Percentiles rank a stretch among this genome's conserved stretches.
phyloP scores from a whole-genome alignment of 2,888 invertebrate species.

The Nesidiocoris tenuis region DNA sequence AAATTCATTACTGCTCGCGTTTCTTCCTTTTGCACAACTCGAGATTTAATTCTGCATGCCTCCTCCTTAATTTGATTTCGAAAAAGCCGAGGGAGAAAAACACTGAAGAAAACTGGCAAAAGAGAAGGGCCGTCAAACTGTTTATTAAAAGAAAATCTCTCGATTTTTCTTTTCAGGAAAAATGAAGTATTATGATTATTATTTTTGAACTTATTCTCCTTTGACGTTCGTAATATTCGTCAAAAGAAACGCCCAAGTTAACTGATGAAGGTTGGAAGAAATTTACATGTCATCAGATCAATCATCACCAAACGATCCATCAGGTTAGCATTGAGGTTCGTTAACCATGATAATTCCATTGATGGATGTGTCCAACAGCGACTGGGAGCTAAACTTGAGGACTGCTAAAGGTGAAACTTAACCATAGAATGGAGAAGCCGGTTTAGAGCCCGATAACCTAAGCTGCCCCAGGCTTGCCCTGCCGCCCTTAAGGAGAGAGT shows the following conservation, averaged over 20 bases:
- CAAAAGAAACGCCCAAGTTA: neutral
- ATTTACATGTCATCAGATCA: neutral
- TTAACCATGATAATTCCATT: neutral
- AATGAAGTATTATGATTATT: too few species aligned
- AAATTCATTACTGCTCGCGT: neutral
- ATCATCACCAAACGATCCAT: too few species aligned
- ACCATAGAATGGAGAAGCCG: too few species aligned
- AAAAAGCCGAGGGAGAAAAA: neutral
- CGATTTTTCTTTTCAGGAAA: neutral
- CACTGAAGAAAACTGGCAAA: neutral
- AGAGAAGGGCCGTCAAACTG: neutral
- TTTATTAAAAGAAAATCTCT: neutral
- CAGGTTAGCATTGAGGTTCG: neutral
- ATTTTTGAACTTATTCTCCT: too few species aligned
- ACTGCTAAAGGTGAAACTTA: too few species aligned
- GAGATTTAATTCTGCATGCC: neutral
- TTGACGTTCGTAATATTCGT: too few species aligned
- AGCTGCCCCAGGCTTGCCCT: too few species aligned
- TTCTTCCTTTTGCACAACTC: neutral
- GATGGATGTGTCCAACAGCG: too few species aligned
- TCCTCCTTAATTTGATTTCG: neutral
- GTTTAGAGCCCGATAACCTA: too few species aligned
- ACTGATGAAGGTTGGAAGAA: neutral
- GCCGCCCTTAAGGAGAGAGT: too few species aligned
- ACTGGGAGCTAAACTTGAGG: too few species aligned